Evolutionary conservation across 35 echinoderm and acorn worm genomes (phyloP), one percentile per base, ranked within the genome.

Genomic region (Chiridota heheva): DNA sequence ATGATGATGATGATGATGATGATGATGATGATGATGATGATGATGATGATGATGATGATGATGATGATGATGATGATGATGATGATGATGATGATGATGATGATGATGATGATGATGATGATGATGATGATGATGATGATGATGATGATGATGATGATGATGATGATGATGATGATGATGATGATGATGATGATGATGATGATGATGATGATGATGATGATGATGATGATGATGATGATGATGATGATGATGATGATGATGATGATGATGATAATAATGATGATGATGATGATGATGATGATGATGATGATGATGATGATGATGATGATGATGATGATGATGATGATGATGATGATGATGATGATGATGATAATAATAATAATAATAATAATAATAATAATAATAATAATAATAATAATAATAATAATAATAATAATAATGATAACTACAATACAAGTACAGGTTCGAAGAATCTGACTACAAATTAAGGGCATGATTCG

Each of bases 231-330:
- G 47, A 51, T 51, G 47, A 12, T 51, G 47, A 51, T 51, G 47
- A 51, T 51, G 47, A n/a, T 51, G 47, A 51, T 51, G 47, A 51
- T n/a, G 47, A 51, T 51, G 47, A 51, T 51, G 47, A 51, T 51
- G 47, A 51, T n/a, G 47, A 51, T 51, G 47, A 51, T 51, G 47
- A 51, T 51, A n/a, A 12, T 51, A n/a, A 51, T n/a, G 8, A 51
- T 51, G 47, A n/a, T 51, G n/a, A 51, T 51, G 47, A 51, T 51
- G 47, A 51, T 51, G 47, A 51, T 51, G 47, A 51, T 51, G 47
- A 51, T 51, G 47, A 51, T 51, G 47, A 51, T 51, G 47, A 51
- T 51, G 47, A 51, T 51, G 47, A 51, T 51, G 47, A 51, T 51
- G 47, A 51, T 51, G 47, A 51, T n/a, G 47, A 51, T 51, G 47